Conservation (phyloP, 2,888 invertebrate species). For the Cyclophora punctaria region DNA sequence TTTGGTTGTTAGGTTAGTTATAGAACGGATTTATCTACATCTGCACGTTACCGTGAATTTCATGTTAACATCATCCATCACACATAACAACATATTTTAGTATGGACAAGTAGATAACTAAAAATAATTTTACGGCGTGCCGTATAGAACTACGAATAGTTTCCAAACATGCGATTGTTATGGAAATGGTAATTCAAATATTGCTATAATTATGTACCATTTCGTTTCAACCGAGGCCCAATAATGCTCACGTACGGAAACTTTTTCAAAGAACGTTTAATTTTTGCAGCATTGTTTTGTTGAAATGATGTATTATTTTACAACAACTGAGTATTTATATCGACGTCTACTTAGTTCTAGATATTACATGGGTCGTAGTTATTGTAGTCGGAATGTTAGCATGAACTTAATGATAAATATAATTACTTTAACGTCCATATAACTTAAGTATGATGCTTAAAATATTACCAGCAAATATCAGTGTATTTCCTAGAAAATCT, state of each 20-base stretch:
- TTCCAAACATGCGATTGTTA: conserved; percentile 59
- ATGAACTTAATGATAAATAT: no score
- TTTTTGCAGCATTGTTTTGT: conserved; percentile 20
- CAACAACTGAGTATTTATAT: neutral
- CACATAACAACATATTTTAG: conserved; percentile 9
- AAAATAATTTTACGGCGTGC: conserved; percentile 45
- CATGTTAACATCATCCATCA: neutral
- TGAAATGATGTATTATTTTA: conserved; percentile 5
- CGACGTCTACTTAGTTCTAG: no score
- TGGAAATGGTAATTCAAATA: conserved; percentile 61
- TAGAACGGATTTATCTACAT: no score
- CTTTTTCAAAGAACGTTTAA: conserved; percentile 41
- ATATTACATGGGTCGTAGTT: no score
- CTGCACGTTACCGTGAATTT: no score
- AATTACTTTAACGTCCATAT: no score
- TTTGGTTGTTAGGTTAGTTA: no score
- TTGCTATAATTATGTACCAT: conserved; percentile 63
- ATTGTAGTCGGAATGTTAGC: no score
- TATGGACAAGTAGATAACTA: conserved; percentile 31
- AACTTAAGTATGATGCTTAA: no score
- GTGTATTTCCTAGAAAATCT: neutral
- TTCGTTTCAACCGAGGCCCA: conserved; percentile 51
- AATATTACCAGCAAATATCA: no score
- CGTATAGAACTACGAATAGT: conserved; percentile 40
- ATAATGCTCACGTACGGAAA: conserved; percentile 48